Base-by-base conservation (phyloP, 1,140 invertebrate species). In the Stenopsyche tienmushanensis region DNA sequence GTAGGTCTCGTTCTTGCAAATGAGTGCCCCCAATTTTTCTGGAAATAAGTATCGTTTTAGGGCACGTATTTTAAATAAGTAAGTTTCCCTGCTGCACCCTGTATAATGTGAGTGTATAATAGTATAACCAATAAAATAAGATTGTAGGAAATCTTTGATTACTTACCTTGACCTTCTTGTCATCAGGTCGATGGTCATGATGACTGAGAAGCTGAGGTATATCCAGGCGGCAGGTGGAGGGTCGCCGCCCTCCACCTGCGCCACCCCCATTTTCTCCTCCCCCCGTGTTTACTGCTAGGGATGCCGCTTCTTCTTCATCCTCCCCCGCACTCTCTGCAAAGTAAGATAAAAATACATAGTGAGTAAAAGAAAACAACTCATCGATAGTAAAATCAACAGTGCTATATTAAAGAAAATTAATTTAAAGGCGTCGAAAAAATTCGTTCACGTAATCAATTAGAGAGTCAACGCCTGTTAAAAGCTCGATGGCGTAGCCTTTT, bases 131-230 rank as follows among this genome's bases (percentile, higher is more conserved):
- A n/a, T n/a, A n/a, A n/a, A n/a, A n/a, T n/a, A n/a, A n/a, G n/a
- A n/a, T n/a, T n/a, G n/a, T n/a, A n/a, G n/a, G n/a, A n/a, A n/a
- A n/a, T n/a, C n/a, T n/a, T n/a, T n/a, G n/a, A n/a, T n/a, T n/a
- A n/a, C 58, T 62, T 73, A 80, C 78, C 77, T 80, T 80, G 72
- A 80, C 79, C 71, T 80, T 80, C 74, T 76, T 79, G 74, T 79
- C 79, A 66, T 73, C 74, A 58, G 78, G 78, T 62, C 78, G 74
- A 68, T 78, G 78, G 72, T 79, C 78, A 49, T 71, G 65, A 23
- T 71, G 74, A 71, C 78, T 77, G 71, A 79, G 75, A 67, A 79
- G 75, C 70, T 75, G 73, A 70, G 78, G 78, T 74, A 79, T 71
- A 73, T 79, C 78, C 70, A 79, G 78, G 72, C 78, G 76, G 72